phyloP scores from a whole-genome alignment of 2,888 invertebrate species.

The Euproctis similis region DNA sequence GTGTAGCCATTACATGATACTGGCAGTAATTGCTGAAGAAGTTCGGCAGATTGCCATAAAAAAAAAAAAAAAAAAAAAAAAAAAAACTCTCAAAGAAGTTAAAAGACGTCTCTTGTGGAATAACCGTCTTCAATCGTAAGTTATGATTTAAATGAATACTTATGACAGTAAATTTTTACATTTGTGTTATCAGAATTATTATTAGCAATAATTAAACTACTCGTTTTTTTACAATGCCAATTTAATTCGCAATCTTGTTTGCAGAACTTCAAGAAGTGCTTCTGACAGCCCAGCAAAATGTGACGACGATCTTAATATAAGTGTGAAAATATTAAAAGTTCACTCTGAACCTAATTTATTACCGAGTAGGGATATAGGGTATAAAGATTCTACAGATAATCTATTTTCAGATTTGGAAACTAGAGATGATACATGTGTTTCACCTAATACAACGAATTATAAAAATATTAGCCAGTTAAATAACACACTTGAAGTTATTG shows the following conservation, averaged over 20 bases:
- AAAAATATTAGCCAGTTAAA: constrained; percentile 31
- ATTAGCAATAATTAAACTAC: no score
- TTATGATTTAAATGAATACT: no score
- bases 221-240: no score
- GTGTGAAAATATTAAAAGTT: constrained; percentile 46
- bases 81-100: constrained; percentile 45
- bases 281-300: constrained; percentile 14
- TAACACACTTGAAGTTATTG: constrained; percentile 46
- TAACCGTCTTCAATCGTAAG: constrained; percentile 33
- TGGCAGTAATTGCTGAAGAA: no score
- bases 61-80: no score
- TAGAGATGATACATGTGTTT: constrained; percentile 32
- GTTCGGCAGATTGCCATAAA: no score
- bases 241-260: constrained; percentile 1
- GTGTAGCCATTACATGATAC: no score
- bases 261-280: constrained; percentile 13
- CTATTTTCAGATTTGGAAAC: constrained; percentile 22
- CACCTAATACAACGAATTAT: constrained; percentile 21
- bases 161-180: no score
- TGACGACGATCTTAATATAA: constrained; percentile 25
- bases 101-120: constrained; percentile 35
- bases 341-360: constrained; percentile 48
- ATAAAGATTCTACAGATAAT: constrained; percentile 8
- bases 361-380: constrained; percentile 5
- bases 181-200: no score